These are phyloP conservation scores for Clavelina lepadiformis DNA, from an alignment of 23 tunicate species.

Conservation along the genomic window DNA sequence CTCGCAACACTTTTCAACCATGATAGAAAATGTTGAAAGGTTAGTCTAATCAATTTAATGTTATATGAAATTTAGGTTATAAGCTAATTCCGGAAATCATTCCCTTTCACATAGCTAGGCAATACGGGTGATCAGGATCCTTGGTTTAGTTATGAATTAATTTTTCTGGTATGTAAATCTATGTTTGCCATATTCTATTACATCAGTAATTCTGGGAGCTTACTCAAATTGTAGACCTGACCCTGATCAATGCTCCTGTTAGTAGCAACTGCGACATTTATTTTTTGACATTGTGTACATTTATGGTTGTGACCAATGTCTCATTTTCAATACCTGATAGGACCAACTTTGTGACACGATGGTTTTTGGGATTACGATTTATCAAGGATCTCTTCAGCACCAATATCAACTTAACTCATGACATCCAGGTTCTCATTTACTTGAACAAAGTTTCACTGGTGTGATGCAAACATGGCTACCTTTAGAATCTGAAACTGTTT, in stretches of 20 bases:
- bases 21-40: slow-evolving; percentile 21
- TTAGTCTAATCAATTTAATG: not conserved
- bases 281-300: too few species aligned
- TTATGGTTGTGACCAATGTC: too few species aligned
- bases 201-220: too few species aligned
- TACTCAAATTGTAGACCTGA: too few species aligned
- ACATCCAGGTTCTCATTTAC: slow-evolving; percentile 96
- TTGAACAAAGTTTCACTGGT: too few species aligned
- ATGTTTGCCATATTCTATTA: too few species aligned
- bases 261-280: too few species aligned
- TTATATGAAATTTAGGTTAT: not conserved
- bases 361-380: slow-evolving; percentile 88
- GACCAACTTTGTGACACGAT: slow-evolving; percentile 42
- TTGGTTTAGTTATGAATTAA: not conserved
- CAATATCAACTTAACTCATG: slow-evolving; percentile 75
- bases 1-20: slow-evolving; percentile 14
- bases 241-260: too few species aligned
- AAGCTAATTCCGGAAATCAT: not conserved
- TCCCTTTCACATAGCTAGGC: not conserved
- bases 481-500: not conserved
- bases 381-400: slow-evolving; percentile 60
- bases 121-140: not conserved
- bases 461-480: too few species aligned
- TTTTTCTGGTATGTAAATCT: not conserved
- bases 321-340: too few species aligned